Base-by-base conservation (phyloP, 92 coral and sea anemone genomes). In the Hydrozoanthus gracilis region DNA sequence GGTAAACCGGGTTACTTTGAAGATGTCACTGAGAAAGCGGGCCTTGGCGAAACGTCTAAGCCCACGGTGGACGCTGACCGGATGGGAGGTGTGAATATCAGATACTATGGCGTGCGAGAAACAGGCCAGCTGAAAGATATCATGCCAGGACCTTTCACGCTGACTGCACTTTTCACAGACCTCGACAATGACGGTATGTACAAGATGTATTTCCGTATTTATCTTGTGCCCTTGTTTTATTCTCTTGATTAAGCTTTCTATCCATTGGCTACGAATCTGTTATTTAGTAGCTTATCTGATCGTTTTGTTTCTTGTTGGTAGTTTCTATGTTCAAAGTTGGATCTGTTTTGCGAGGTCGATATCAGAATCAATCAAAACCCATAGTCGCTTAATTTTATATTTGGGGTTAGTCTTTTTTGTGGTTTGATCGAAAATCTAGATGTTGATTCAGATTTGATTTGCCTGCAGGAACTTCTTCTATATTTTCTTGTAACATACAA, bases 121-220 rank as follows among this genome's bases (percentile, higher is more conserved):
- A 90, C 95, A 6, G 99, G 99, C 46, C 70, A 95, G 51, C 79
- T 97, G 45, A 95, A 86, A 75, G 98, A 97, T 45, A 95, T 97
- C 79, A 84, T 97, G 75, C 99, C 99, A 50, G 99, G 99, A 9
- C 83, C 99, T 45, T 97, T 82, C 90, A 93, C 78, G 65, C 76
- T 97, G 77, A 90, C 96, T 6, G 99, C 99, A 80, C 85, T 93
- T 93, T 97, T 97, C 70, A 88, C 98, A 5, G 99, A 97, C 87
- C 79, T 97, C 50, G 99, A 97, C 77, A 84, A 82, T 51, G 99
- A 97, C 74, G 99, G 99, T 97, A 86, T 83, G 98, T 68, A 68
- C 45, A 68, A 27, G 13, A 55, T 5, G 17, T 9, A 27, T 27
- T 27, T 27, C 39, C 39, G 39, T 27, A 3, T 11, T n/a, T 56